Conservation (phyloP, 2,888 invertebrate genomes). For the Chironomus tentans region DNA sequence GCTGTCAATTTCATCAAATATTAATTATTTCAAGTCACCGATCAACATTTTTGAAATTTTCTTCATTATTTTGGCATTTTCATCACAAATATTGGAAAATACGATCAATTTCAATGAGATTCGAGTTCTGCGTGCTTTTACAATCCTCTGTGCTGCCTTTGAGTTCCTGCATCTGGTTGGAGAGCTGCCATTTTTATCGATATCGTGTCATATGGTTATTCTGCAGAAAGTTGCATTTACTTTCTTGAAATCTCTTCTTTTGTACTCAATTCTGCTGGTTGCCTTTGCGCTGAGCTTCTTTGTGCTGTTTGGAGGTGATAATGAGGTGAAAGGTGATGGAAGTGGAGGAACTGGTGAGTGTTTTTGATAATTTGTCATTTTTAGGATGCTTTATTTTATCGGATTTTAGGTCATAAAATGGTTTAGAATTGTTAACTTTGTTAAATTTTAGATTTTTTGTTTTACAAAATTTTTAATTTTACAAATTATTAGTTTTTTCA, state of each 20-base stretch:
- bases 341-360: too few species aligned
- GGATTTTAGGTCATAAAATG: too few species aligned
- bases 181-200: constrained; percentile 60
- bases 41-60: constrained; percentile 46
- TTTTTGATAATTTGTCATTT: too few species aligned
- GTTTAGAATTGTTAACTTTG: too few species aligned
- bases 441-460: too few species aligned
- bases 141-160: constrained; percentile 59
- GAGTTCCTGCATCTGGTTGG: constrained; percentile 62
- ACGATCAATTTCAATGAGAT: constrained; percentile 44
- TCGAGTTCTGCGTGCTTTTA: constrained; percentile 56
- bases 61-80: background rate
- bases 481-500: too few species aligned
- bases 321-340: constrained; percentile 33
- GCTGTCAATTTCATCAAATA: constrained; percentile 54
- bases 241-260: constrained; percentile 60
- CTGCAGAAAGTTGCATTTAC: constrained; percentile 62
- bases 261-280: constrained; percentile 65
- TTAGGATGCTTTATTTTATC: too few species aligned
- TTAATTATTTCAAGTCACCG: constrained; percentile 58
- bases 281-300: constrained; percentile 68
- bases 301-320: constrained; percentile 49
- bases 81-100: constrained; percentile 42
- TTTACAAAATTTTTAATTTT: too few species aligned
- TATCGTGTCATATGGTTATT: constrained; percentile 58